These are phyloP conservation scores for Subanguina moxae DNA, from an alignment of 1,140 invertebrate genomes.

Conservation along the genomic window DNA sequence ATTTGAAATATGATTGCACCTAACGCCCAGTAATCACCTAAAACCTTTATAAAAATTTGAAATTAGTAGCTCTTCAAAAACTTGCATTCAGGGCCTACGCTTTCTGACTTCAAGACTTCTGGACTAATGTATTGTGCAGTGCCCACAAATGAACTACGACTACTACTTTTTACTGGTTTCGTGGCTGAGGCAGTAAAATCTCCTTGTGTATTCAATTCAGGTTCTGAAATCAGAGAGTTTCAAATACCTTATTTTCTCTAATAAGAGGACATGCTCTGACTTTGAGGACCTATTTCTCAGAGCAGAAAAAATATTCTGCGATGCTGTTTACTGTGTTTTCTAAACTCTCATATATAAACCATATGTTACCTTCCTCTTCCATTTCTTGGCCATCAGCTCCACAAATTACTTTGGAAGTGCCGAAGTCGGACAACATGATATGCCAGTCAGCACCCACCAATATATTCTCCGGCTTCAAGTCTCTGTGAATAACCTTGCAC, in stretches of 20 bases:
- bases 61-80: neutral
- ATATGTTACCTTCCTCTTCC: slow-evolving; percentile 6
- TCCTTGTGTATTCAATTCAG: neutral
- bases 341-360: too few species aligned
- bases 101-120: slow-evolving; percentile 70
- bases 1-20: slow-evolving; percentile 97
- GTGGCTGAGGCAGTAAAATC: neutral
- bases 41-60: slow-evolving; percentile 37
- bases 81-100: neutral
- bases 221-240: neutral
- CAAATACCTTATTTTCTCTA: too few species aligned
- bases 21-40: slow-evolving; percentile 78
- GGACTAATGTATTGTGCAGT: slow-evolving; percentile 96
- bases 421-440: slow-evolving; percentile 92
- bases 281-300: too few species aligned
- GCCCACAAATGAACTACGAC: slow-evolving; percentile 84
- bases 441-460: slow-evolving; percentile 86
- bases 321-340: too few species aligned
- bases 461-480: slow-evolving; percentile 68
- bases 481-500: slow-evolving; percentile 82
- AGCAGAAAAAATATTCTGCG: too few species aligned
- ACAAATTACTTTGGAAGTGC: slow-evolving; percentile 71
- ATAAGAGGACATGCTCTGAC: too few species aligned
- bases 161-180: neutral
- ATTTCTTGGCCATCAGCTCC: slow-evolving; percentile 16